These are phyloP conservation scores for Nymphicus hollandicus DNA, from an alignment of 2,113 vertebrate species.

Conservation along the genomic window DNA sequence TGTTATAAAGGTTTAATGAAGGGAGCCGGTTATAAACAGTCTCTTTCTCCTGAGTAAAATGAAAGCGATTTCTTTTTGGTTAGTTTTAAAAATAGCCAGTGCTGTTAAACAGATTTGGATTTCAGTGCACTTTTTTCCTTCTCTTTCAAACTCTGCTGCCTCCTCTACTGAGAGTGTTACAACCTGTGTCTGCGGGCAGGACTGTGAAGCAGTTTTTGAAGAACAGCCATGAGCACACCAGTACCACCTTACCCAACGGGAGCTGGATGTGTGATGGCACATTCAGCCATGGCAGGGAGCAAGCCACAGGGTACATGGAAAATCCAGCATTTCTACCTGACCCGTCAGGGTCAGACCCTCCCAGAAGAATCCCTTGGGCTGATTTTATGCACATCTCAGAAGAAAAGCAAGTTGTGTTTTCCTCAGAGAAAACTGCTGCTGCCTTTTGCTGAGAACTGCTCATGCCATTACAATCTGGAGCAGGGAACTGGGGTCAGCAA, in stretches of 20 bases:
- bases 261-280: not conserved
- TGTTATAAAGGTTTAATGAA: not conserved
- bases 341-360: not conserved
- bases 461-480: not conserved
- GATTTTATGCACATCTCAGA: not conserved
- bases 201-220: not conserved
- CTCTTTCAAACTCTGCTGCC: not conserved
- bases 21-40: not conserved
- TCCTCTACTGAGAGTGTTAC: not conserved
- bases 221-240: not conserved
- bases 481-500: not conserved
- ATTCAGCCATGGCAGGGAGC: not conserved
- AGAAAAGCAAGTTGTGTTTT: not conserved
- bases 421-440: not conserved
- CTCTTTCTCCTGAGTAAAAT: not conserved
- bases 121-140: not conserved
- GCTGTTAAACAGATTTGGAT: not conserved
- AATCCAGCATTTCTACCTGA: not conserved
- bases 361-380: not conserved
- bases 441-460: not conserved
- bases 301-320: not conserved
- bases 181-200: not conserved
- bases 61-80: not conserved
- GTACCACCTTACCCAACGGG: not conserved
- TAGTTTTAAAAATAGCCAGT: not conserved